Evolutionary conservation across 2,797 vertebrate species (phyloP).

Genomic region (Hozukius guyotensis): DNA sequence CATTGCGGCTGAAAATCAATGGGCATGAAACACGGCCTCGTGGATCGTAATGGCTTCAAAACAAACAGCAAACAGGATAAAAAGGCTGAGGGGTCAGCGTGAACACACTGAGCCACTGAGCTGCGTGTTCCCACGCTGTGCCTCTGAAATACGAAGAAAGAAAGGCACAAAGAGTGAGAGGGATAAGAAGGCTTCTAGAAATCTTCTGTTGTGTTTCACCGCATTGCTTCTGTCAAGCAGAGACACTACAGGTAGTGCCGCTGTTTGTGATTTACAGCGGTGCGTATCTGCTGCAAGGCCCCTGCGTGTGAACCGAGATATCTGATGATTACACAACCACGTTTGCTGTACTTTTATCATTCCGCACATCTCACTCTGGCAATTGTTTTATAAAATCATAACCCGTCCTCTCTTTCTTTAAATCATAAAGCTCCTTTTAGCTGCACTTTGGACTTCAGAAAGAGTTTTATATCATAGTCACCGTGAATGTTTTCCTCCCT

Average conservation of each 20-base stretch:
- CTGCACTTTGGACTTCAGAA: slow-evolving; percentile 18
- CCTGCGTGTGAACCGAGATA: slow-evolving; percentile 5
- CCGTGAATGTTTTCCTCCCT: neutral
- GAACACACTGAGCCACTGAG: slow-evolving; percentile 1
- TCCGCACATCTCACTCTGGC: neutral
- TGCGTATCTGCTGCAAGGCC: neutral
- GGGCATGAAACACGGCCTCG: slow-evolving; percentile 22
- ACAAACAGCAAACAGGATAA: slow-evolving; percentile 36
- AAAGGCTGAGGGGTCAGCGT: slow-evolving; percentile 19
- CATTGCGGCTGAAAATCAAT: slow-evolving; percentile 44
- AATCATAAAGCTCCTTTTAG: slow-evolving; percentile 16
- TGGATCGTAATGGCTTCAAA: slow-evolving; percentile 44
- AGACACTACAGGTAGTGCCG: neutral
- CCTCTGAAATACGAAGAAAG: neutral
- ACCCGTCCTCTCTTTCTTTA: neutral
- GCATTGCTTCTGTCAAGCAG: slow-evolving; percentile 10
- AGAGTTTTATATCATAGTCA: slow-evolving; percentile 8
- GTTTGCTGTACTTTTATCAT: neutral
- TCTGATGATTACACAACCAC: neutral
- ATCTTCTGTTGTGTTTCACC: neutral
- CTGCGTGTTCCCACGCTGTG: neutral
- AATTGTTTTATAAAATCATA: neutral
- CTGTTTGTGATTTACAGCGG: slow-evolving; percentile 26
- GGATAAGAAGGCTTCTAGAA: neutral
- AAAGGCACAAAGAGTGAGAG: neutral